These are phyloP conservation scores for Coregonus clupeaformis DNA, from an alignment of 2,113 vertebrate species.

Conservation along the genomic window DNA sequence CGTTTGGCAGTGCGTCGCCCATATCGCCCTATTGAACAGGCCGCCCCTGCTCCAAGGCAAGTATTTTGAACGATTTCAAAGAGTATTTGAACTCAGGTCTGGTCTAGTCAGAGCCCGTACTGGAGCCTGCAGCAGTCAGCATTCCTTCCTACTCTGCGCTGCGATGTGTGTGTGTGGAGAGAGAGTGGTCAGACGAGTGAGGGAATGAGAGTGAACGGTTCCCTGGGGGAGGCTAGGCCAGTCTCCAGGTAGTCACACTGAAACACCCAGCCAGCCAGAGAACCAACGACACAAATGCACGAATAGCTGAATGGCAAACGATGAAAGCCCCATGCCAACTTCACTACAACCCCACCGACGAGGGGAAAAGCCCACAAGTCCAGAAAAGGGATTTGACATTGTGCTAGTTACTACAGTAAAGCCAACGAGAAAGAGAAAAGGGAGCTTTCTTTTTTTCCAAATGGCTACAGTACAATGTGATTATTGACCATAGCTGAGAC, in stretches of 20 bases:
- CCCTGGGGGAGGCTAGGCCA: not conserved
- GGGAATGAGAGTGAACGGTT: not conserved
- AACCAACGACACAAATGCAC: no score
- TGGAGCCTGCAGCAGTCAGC: conserved; percentile 21
- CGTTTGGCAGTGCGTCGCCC: no score
- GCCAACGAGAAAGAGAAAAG: not conserved
- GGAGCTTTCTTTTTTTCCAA: not conserved
- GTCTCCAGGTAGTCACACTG: not conserved
- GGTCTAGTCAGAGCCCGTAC: not conserved
- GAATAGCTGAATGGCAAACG: not conserved
- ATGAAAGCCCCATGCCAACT: not conserved
- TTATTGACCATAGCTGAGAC: not conserved
- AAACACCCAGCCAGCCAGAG: not conserved
- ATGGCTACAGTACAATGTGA: not conserved
- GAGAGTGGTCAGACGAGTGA: conserved; percentile 21
- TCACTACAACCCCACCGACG: not conserved
- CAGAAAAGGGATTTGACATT: not conserved
- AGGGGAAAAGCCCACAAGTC: not conserved
- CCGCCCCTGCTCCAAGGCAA: no score
- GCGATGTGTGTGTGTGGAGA: not conserved
- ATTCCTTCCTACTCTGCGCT: not conserved
- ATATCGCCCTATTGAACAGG: no score
- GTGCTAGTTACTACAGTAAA: not conserved
- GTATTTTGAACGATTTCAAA: no score
- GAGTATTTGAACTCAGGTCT: not conserved